These are phyloP conservation scores for Pampusana beccarii DNA, from an alignment of 2,113 vertebrate species.

Conservation along the genomic window DNA sequence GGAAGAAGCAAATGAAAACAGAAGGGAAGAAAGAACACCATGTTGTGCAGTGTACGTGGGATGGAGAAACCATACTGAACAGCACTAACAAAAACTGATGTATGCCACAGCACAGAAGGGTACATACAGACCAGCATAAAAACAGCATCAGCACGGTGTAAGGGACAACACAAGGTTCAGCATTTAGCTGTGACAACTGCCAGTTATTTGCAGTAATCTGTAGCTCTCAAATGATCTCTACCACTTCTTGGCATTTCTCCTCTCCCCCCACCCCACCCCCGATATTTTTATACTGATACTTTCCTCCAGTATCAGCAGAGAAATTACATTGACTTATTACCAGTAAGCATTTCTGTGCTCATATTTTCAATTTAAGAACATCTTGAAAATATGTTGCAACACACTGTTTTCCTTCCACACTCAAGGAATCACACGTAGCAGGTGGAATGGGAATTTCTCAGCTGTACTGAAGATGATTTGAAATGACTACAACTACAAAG, in stretches of 20 bases:
- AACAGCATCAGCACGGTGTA: neutral
- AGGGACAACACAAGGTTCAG: neutral
- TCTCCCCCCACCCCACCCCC: too few species aligned
- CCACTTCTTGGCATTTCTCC: neutral
- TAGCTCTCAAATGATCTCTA: neutral
- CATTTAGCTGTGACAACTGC: neutral
- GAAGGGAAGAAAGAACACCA: conserved; percentile 37
- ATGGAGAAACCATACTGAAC: conserved; percentile 15
- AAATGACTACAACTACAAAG: conserved; percentile 36
- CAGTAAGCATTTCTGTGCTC: conserved; percentile 15
- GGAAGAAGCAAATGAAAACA: conserved; percentile 38
- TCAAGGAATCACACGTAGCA: conserved; percentile 19
- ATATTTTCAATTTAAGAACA: conserved; percentile 30
- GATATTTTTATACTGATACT: neutral
- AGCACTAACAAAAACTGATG: neutral
- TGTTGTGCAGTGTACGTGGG: neutral
- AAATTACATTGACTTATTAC: neutral
- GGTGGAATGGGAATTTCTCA: conserved; percentile 46
- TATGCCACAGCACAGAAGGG: conserved; percentile 2
- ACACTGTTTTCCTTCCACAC: conserved; percentile 14
- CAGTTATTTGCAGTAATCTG: neutral
- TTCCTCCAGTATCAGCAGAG: neutral
- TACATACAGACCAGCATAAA: neutral
- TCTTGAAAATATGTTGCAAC: conserved; percentile 26
- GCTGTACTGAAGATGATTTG: neutral